Conservation (phyloP, 1,140 invertebrate species). For the Drosophila subobscura region DNA sequence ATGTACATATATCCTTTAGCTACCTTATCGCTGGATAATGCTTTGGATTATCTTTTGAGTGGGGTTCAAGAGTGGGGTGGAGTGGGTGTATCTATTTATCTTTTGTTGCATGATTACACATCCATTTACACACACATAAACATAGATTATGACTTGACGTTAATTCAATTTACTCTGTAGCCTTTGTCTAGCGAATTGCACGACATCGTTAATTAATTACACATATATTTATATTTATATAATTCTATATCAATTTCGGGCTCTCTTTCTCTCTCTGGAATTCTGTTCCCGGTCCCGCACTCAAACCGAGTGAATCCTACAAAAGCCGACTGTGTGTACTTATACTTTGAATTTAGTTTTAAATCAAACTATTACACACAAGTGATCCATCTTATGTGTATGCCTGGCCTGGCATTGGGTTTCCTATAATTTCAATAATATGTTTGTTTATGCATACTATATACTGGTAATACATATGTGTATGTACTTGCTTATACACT, state of each 20-base stretch:
- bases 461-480: constrained; percentile 16
- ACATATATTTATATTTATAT: constrained; percentile 47
- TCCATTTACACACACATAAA: constrained; percentile 41
- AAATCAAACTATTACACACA: constrained; percentile 35
- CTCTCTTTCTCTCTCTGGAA: neutral
- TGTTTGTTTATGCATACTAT: constrained; percentile 43
- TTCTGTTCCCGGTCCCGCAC: constrained; percentile 20
- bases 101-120: constrained; percentile 31
- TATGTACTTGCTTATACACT: constrained; percentile 37
- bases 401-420: no score
- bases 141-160: constrained; percentile 33
- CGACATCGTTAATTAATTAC: constrained; percentile 66
- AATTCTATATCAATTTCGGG: constrained; percentile 32
- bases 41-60: constrained; percentile 36
- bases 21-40: constrained; percentile 62
- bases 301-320: constrained; percentile 42
- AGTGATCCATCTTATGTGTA: no score
- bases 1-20: constrained; percentile 45
- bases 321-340: constrained; percentile 63
- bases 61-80: no score
- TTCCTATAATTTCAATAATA: constrained; percentile 6
- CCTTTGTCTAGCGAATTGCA: constrained; percentile 35
- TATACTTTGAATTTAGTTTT: constrained; percentile 34
- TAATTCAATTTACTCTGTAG: constrained; percentile 31
- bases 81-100: constrained; percentile 21